A percentile compares a stretch with the other conserved stretches of the same genome.
phyloP scores from a whole-genome alignment of 2,113 vertebrate genomes.

The Dipodomys stephensi region DNA sequence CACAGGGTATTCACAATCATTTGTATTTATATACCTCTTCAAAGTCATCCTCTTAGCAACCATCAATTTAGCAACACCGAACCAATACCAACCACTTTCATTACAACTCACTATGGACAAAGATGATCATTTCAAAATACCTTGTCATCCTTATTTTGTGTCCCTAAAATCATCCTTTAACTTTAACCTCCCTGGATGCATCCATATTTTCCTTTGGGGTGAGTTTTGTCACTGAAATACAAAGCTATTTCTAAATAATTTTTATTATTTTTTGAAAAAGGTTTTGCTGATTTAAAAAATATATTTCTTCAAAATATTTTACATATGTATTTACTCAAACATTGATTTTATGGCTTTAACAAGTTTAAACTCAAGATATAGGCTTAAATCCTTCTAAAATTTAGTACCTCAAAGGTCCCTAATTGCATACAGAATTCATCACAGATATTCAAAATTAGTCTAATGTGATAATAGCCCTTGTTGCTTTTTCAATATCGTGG shows the following conservation, averaged over 20 bases:
- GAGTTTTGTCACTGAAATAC: neutral
- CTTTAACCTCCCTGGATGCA: neutral
- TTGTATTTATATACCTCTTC: no score
- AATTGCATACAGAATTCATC: neutral
- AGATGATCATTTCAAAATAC: neutral
- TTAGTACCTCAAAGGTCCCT: neutral
- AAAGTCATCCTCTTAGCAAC: no score
- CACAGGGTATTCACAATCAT: no score
- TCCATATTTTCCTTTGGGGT: fast-evolving
- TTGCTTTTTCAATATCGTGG: neutral
- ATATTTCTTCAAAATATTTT: neutral
- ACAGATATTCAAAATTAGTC: neutral
- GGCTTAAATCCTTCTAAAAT: neutral
- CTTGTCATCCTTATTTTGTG: neutral
- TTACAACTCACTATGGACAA: neutral
- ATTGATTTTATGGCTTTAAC: neutral
- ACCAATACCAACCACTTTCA: no score
- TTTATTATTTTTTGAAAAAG: neutral
- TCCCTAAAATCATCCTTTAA: neutral
- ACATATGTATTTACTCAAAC: neutral
- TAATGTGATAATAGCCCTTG: neutral
- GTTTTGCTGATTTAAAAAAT: neutral
- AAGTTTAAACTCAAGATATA: neutral
- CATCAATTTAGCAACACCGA: no score
- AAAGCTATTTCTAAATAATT: no score